phyloP scores from a whole-genome alignment of 2,113 vertebrate genomes.

The Brachirus orientalis region DNA sequence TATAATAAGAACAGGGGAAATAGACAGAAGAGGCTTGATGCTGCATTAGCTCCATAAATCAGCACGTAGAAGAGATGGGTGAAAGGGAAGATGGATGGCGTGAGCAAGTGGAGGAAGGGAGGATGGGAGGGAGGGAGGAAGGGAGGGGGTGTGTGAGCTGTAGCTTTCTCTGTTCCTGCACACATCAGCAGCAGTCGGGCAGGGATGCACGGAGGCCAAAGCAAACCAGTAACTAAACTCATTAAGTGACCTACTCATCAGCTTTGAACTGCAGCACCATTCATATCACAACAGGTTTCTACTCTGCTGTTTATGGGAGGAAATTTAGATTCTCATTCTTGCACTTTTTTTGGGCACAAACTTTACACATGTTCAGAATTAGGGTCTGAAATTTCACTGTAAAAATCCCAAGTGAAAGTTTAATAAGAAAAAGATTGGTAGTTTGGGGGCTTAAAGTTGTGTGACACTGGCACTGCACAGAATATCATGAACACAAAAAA shows the following conservation, averaged over 20 bases:
- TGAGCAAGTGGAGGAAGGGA: slow-evolving; percentile 6
- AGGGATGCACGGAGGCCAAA: slow-evolving; percentile 62
- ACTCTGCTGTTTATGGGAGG: slow-evolving; percentile 31
- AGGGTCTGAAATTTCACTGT: too few species aligned
- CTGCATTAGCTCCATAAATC: slow-evolving; percentile 42
- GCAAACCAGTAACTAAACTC: slow-evolving; percentile 83
- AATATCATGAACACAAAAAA: background rate
- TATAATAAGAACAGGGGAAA: slow-evolving; percentile 28
- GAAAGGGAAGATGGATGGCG: slow-evolving; percentile 10
- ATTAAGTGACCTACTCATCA: slow-evolving; percentile 77
- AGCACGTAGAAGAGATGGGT: slow-evolving; percentile 12
- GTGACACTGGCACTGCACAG: background rate
- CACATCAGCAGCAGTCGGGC: slow-evolving; percentile 69
- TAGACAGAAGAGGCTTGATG: slow-evolving; percentile 35
- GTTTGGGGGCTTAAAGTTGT: too few species aligned
- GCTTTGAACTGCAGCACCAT: slow-evolving; percentile 71
- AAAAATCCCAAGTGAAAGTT: slow-evolving; percentile 8
- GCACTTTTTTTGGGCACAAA: too few species aligned
- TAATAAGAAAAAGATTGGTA: background rate
- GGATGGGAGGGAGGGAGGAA: slow-evolving; percentile 23
- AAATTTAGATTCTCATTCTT: slow-evolving; percentile 26
- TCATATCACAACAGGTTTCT: slow-evolving; percentile 63
- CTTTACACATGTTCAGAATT: too few species aligned
- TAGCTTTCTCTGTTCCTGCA: slow-evolving; percentile 58
- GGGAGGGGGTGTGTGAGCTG: slow-evolving; percentile 28